A percentile compares a stretch with the other conserved stretches of the same genome.
phyloP scores from a whole-genome alignment of 2,797 vertebrate species.

The Amniataba percoides region DNA sequence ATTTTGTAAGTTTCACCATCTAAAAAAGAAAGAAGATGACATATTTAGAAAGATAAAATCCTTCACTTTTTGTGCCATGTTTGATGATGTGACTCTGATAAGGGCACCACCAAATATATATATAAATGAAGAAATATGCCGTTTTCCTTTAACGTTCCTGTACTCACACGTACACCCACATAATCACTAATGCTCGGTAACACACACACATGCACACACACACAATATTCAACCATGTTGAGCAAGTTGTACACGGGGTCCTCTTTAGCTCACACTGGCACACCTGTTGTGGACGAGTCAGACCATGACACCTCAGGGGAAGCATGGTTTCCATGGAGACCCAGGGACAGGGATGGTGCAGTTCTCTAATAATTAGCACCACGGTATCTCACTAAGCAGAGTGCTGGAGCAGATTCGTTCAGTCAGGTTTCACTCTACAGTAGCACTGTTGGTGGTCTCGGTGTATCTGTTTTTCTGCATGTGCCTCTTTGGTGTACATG shows the following conservation, averaged over 20 bases:
- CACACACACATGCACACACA: neutral
- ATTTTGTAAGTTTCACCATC: too few relatives aligned
- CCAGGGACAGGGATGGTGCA: conserved; percentile 29
- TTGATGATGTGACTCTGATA: too few relatives aligned
- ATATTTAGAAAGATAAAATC: too few relatives aligned
- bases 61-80: too few relatives aligned
- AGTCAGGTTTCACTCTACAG: neutral
- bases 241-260: conserved; percentile 8
- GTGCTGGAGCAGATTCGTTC: conserved; percentile 18
- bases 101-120: too few relatives aligned
- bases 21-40: too few relatives aligned
- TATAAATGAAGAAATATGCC: neutral
- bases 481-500: neutral
- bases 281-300: conserved; percentile 51
- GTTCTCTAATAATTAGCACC: conserved; percentile 57
- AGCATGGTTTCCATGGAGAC: conserved; percentile 77
- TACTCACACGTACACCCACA: conserved; percentile 6
- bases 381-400: conserved; percentile 56
- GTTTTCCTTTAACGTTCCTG: neutral
- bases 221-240: neutral
- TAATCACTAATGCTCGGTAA: neutral
- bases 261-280: conserved; percentile 27
- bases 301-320: conserved; percentile 39
- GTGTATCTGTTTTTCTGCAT: neutral
- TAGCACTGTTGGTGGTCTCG: neutral